Percentiles rank a stretch among this genome's conserved stretches.
These are phyloP conservation scores for Tachina grossa DNA, from an alignment of 2,888 invertebrate genomes.

Conservation along the genomic window DNA sequence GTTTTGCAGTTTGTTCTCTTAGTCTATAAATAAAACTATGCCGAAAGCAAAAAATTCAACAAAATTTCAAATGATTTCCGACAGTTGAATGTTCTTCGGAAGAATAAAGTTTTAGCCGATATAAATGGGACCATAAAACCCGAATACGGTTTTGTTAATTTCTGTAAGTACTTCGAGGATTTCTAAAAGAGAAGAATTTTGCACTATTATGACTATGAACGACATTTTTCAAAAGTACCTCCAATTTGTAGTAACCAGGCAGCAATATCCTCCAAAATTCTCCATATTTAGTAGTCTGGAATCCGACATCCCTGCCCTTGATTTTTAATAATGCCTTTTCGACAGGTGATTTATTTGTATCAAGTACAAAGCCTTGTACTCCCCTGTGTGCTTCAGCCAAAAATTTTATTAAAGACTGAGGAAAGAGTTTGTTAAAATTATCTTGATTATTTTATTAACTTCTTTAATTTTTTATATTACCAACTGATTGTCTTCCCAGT, in stretches of 20 bases:
- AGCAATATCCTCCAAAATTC: slow-evolving; percentile 96
- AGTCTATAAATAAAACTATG: too few species aligned
- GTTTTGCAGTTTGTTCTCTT: too few species aligned
- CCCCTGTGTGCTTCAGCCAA: slow-evolving; percentile 94
- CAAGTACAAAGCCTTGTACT: slow-evolving; percentile 93
- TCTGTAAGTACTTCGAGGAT: too few species aligned
- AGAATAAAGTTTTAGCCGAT: too few species aligned
- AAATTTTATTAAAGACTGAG: slow-evolving; percentile 91
- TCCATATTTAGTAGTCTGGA: slow-evolving; percentile 94
- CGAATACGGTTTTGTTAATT: too few species aligned
- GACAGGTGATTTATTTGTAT: slow-evolving; percentile 90
- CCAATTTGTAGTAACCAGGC: slow-evolving; percentile 92
- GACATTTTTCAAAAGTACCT: slow-evolving; percentile 84
- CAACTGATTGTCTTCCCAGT: slow-evolving; percentile 95
- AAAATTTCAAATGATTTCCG: too few species aligned
- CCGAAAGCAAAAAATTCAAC: too few species aligned
- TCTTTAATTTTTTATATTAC: slow-evolving; percentile 83
- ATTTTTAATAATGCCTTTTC: slow-evolving; percentile 91
- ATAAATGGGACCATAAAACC: too few species aligned
- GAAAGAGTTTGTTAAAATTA: slow-evolving; percentile 28
- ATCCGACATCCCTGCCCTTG: slow-evolving; percentile 91
- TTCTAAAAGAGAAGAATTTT: too few species aligned
- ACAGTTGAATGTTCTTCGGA: too few species aligned
- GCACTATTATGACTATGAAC: too few species aligned
- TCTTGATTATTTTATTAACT: background rate